Base-by-base conservation (phyloP, 2,888 invertebrate species). In the Amblyjoppa proteus region DNA sequence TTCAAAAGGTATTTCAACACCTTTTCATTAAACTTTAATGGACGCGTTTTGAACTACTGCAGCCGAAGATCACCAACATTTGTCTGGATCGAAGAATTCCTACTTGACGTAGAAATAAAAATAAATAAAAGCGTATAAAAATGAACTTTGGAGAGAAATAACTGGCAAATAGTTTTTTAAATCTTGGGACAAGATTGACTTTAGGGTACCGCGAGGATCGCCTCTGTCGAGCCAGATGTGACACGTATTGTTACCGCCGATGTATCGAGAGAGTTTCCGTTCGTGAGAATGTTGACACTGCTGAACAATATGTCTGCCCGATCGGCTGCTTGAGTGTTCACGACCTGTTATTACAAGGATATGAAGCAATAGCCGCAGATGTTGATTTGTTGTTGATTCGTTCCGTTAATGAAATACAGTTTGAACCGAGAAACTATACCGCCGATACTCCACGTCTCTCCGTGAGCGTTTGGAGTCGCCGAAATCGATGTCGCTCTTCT, bases 381-480 rank as follows among this genome's bases (percentile, higher is more conserved):
- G 58, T 58, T 58, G 58, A 58, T 58, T 58, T 11, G 25, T 11
- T 73, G 73, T 73, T 73, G 73, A 73, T 73, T 41, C 56, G 73
- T 16, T 13, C 38, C 3, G 16, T 13, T 45, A 16, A 45, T 45
- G 45, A 49, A 51, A 51, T 75, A 34, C 75, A 64, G 64, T 31
- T 34, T 1, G n/a, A 3, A 64, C 34, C 13, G 51, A 31, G 31
- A 49, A 75, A 49, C 13, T 38, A 66, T 66, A 51, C 64, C 20
- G 51, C 75, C 20, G 64, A 75, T 64, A 49, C 64, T 49, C 28
- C 51, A 49, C 75, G 51, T 34, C 20, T 34, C n/a, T 38, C 51
- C 11, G 34, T 16, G 20, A 13, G 45, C 31, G 58, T 61, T 45
- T 45, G n/a, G 25, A 61, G 45, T 28, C 11, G 0, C 25, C 58